phyloP scores from a whole-genome alignment of 2,888 invertebrate genomes.

The Syritta pipiens region DNA sequence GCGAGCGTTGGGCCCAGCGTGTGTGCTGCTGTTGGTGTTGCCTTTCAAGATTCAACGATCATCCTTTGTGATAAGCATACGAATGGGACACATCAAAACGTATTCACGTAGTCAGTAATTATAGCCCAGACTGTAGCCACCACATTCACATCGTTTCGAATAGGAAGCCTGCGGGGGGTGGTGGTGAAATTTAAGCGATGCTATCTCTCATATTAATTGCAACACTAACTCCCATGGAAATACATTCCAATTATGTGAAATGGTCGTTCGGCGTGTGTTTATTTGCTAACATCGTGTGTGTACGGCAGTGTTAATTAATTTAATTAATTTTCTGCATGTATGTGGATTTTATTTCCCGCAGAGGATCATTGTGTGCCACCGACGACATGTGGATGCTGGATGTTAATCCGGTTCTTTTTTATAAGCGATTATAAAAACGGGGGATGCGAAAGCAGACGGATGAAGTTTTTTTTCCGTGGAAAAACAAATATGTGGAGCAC shows the following conservation, averaged over 20 bases:
- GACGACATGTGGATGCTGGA: conserved; percentile 8
- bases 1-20: too few species aligned
- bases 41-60: conserved; percentile 55
- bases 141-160: background rate
- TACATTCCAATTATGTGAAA: conserved; percentile 57
- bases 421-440: too few species aligned
- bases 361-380: conserved; percentile 18
- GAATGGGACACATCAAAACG: conserved; percentile 41
- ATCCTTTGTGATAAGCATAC: conserved; percentile 58
- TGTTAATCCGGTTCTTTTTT: conserved; percentile 26
- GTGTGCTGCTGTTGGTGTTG: too few species aligned
- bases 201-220: conserved; percentile 61
- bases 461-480: too few species aligned
- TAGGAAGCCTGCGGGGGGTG: background rate
- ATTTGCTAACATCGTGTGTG: conserved; percentile 51
- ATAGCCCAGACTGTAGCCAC: conserved; percentile 7
- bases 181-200: conserved; percentile 49
- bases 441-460: too few species aligned
- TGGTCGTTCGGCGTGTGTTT: conserved; percentile 56
- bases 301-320: conserved; percentile 55
- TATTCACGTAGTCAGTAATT: conserved; percentile 47
- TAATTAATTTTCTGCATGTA: conserved; percentile 51
- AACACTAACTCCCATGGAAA: conserved; percentile 55
- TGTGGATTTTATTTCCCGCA: conserved; percentile 28
- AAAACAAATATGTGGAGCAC: too few species aligned